phyloP scores from a whole-genome alignment of 2,888 invertebrate species.

The Selenia dentaria region DNA sequence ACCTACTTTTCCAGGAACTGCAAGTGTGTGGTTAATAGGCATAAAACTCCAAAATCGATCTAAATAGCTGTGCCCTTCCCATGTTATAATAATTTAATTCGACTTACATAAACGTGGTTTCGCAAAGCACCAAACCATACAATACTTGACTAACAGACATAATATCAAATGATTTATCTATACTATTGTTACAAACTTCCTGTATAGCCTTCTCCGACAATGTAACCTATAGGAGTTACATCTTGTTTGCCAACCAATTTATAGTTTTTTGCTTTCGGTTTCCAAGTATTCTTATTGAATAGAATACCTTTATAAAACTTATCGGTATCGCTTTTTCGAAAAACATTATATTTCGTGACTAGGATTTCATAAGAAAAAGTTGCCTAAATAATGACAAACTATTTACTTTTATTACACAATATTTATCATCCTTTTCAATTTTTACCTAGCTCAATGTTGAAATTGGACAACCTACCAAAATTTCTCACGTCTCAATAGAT shows the following conservation, averaged over 20 bases:
- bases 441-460: background rate
- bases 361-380: too few relatives aligned
- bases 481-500: background rate
- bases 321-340: background rate
- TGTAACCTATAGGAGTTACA: slow-evolving; percentile 18
- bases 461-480: background rate
- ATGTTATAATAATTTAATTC: too few relatives aligned
- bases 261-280: slow-evolving; percentile 13
- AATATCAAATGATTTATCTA: slow-evolving; percentile 26
- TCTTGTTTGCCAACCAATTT: slow-evolving; percentile 10
- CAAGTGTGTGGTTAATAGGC: too few relatives aligned
- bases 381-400: too few relatives aligned
- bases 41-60: too few relatives aligned
- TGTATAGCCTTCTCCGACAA: slow-evolving; percentile 16
- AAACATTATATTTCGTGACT: background rate
- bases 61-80: too few relatives aligned
- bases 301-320: background rate
- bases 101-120: slow-evolving; percentile 16
- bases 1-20: too few relatives aligned
- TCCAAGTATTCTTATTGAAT: slow-evolving; percentile 2
- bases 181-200: slow-evolving; percentile 23
- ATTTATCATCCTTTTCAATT: background rate
- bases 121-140: slow-evolving; percentile 16
- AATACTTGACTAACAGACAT: slow-evolving; percentile 19
- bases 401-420: background rate